Percentiles rank a stretch among this genome's conserved stretches.
These are phyloP conservation scores for Cassiopea andromeda DNA, from an alignment of 30 jellyfish, hydroid and myxozoan genomes.

Conservation along the genomic window DNA sequence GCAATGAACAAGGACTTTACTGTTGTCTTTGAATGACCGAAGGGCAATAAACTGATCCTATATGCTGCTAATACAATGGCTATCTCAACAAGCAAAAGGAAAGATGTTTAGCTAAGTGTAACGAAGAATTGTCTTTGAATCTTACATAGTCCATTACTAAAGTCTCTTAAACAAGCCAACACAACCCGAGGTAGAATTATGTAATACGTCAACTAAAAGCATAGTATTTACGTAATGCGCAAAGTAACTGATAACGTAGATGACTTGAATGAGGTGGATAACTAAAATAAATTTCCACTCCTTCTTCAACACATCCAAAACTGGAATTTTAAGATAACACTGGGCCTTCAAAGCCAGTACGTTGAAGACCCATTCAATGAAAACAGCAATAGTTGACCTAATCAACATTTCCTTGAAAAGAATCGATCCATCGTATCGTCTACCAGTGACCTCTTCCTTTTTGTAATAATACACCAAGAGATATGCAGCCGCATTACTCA, in stretches of 20 bases:
- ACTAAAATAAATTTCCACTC: constrained; percentile 27
- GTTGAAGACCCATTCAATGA: constrained; percentile 11
- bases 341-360: constrained; percentile 13
- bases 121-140: no score
- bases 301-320: constrained; percentile 1
- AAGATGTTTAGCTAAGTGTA: no score
- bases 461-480: constrained; percentile 23
- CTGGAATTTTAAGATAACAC: constrained; percentile 2
- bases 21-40: no score
- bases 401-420: constrained; percentile 8
- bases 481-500: constrained; percentile 29
- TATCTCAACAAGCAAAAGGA: no score
- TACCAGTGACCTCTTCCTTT: constrained; percentile 18
- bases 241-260: constrained; percentile 1
- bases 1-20: no score
- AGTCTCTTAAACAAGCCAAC: no score
- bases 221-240: constrained; percentile 1
- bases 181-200: not conserved
- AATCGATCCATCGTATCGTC: constrained; percentile 12
- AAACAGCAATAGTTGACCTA: constrained; percentile 22
- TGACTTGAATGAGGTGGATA: constrained; percentile 13
- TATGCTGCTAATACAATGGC: no score
- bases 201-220: not conserved
- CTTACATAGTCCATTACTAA: no score
- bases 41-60: no score